Percentiles rank a stretch among this genome's conserved stretches.
These are phyloP conservation scores for Gambelia wislizenii DNA, from an alignment of 2,797 vertebrate species.

Conservation along the genomic window DNA sequence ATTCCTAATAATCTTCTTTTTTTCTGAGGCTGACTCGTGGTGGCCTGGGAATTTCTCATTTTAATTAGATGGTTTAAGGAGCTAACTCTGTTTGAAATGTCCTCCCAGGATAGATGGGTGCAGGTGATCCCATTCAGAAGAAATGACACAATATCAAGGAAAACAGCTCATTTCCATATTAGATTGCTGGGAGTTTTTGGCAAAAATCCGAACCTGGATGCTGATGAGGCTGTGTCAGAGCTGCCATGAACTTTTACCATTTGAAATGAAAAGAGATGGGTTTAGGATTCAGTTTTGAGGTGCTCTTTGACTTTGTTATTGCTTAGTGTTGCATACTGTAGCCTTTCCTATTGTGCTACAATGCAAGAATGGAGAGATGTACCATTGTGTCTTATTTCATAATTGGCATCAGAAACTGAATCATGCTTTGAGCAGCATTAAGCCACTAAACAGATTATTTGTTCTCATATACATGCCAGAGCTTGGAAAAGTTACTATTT, in stretches of 20 bases:
- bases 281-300: conserved; percentile 70
- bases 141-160: conserved; percentile 88
- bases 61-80: conserved; percentile 99
- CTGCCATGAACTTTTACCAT: conserved; percentile 72
- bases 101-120: conserved; percentile 88
- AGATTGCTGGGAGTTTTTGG: conserved; percentile 90
- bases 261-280: conserved; percentile 68
- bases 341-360: conserved; percentile 17
- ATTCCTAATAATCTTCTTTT: conserved; percentile 99
- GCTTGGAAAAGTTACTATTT: too few species aligned
- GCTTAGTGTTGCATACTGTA: conserved; percentile 22
- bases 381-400: conserved; percentile 62
- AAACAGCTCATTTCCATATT: conserved; percentile 94
- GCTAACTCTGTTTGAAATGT: conserved; percentile 93
- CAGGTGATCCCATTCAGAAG: conserved; percentile 90
- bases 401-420: conserved; percentile 54
- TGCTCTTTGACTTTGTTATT: conserved; percentile 50
- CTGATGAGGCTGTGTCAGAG: conserved; percentile 73
- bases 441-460: background rate
- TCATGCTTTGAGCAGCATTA: conserved; percentile 33
- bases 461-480: background rate
- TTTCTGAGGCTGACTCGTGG: conserved; percentile 85
- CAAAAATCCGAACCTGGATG: conserved; percentile 84
- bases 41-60: conserved; percentile 97
- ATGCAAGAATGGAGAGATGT: conserved; percentile 56